A percentile compares a stretch with the other conserved stretches of the same genome.
phyloP scores from a whole-genome alignment of 2,888 invertebrate genomes.

The Stomorhina lunata region DNA sequence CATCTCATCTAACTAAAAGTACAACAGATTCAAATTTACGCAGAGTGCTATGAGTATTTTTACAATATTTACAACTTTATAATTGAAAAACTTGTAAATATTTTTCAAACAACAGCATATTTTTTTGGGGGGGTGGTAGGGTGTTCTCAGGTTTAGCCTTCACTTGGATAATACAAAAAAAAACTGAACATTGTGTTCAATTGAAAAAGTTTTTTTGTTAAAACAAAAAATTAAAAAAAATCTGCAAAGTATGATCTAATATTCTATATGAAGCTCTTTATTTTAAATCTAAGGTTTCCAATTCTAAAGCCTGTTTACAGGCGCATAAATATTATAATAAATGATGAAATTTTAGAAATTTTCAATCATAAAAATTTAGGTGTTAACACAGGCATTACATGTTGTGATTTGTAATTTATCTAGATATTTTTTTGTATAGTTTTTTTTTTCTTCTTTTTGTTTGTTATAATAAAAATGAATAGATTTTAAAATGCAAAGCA shows the following conservation, averaged over 20 bases:
- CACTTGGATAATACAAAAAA: no score
- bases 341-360: neutral
- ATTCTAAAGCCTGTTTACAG: neutral
- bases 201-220: neutral
- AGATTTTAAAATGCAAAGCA: neutral
- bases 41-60: no score
- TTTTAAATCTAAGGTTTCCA: no score
- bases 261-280: no score
- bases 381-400: neutral
- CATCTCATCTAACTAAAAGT: no score
- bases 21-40: no score
- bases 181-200: neutral
- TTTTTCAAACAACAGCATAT: neutral
- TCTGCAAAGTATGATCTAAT: no score
- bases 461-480: neutral
- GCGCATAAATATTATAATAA: neutral
- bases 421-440: neutral
- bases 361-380: conserved; percentile 10
- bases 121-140: neutral
- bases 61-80: conserved; percentile 21
- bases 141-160: neutral
- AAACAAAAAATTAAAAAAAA: neutral
- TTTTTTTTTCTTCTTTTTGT: no score
- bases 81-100: conserved; percentile 36
- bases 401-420: neutral